A percentile compares a stretch with the other conserved stretches of the same genome.
phyloP scores from a whole-genome alignment of 2,888 invertebrate genomes.

The Scaptomyza cyrtandrae region DNA sequence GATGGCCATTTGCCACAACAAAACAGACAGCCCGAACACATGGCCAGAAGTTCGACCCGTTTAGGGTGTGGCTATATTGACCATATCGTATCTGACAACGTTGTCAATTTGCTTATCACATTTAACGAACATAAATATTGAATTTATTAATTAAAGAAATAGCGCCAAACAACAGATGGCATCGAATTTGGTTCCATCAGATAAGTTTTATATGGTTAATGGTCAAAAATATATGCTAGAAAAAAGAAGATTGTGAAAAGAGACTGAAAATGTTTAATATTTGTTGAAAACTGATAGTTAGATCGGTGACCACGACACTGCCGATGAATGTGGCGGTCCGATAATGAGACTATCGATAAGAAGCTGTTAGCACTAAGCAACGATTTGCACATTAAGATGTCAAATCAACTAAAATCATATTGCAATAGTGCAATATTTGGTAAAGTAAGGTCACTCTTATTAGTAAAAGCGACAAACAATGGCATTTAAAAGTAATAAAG shows the following conservation, averaged over 20 bases:
- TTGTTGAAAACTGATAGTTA: too few species aligned
- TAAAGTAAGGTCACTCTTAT: not conserved
- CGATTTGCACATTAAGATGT: not conserved
- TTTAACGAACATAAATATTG: constrained; percentile 59
- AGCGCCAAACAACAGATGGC: constrained; percentile 31
- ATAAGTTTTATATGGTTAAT: not conserved
- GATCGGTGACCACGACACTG: not conserved
- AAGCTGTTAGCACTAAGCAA: not conserved
- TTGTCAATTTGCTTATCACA: constrained; percentile 53
- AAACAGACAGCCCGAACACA: constrained; percentile 22
- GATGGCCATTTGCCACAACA: constrained; percentile 35
- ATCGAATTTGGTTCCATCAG: constrained; percentile 1
- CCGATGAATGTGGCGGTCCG: too few species aligned
- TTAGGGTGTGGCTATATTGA: constrained; percentile 28
- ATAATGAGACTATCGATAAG: not conserved
- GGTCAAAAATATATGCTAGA: too few species aligned
- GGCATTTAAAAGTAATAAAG: too few species aligned
- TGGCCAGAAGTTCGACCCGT: constrained; percentile 27
- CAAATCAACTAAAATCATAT: not conserved
- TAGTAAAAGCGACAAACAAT: too few species aligned
- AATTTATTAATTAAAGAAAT: constrained; percentile 59
- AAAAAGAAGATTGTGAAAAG: too few species aligned
- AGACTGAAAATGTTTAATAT: not conserved
- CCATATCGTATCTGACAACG: constrained; percentile 13
- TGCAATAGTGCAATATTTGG: not conserved